These are phyloP conservation scores for Enhydra lutris DNA, from an alignment of 2,113 vertebrate species.

Conservation along the genomic window DNA sequence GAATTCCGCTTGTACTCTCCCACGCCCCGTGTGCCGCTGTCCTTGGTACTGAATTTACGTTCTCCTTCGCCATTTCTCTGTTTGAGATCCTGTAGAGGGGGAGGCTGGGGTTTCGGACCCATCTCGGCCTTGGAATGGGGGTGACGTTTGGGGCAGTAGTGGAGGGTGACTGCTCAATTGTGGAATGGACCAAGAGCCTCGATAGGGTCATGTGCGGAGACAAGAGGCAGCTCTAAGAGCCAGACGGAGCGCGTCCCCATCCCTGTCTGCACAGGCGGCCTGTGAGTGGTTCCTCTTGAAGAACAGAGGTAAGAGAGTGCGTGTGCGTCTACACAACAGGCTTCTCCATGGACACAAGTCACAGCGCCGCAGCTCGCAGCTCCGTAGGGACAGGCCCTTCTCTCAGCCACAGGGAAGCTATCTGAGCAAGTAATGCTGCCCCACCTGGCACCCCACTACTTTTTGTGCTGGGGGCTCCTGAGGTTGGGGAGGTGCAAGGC, in stretches of 20 bases:
- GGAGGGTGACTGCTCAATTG: background rate
- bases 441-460: background rate
- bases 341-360: constrained; percentile 56
- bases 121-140: background rate
- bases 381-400: background rate
- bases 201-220: background rate
- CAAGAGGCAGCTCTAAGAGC: background rate
- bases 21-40: background rate
- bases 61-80: background rate
- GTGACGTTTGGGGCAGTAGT: background rate
- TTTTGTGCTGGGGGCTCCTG: background rate
- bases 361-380: background rate
- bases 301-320: constrained; percentile 49
- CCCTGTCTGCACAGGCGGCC: background rate
- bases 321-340: constrained; percentile 11
- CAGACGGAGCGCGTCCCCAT: background rate
- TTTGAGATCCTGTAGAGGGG: background rate
- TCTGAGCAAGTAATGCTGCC: background rate
- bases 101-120: background rate
- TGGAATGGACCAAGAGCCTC: background rate
- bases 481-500: background rate
- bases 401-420: constrained; percentile 12
- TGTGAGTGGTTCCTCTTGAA: background rate
- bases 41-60: background rate
- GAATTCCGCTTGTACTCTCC: accelerated